Evolutionary conservation across 2,113 vertebrate genomes (phyloP), one percentile per base, ranked within the genome.

Genomic region (Indicator maculatus): DNA sequence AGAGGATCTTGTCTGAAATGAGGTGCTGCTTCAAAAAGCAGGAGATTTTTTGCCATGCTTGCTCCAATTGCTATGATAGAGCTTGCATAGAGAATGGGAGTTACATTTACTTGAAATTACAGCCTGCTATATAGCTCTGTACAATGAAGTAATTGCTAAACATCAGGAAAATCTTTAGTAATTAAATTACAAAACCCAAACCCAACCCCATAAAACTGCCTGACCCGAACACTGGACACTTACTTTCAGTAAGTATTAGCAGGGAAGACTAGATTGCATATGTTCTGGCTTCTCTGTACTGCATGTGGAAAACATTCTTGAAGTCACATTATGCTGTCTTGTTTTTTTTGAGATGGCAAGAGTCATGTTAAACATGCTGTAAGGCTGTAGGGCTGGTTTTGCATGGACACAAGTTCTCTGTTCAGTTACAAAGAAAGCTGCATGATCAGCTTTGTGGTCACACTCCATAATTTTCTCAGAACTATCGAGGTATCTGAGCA

Each of bases 201-300:
- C 9, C 0, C 1, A 36, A 26, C 10, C 18, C 21, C 18, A 4
- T 0, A 6, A 8, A 2, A n/a, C 18, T 1, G 2, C 31, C 12
- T 39, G 53, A 53, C 41, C 53, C 23, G 39, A 24, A 56, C 21
- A 28, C n/a, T 61, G 61, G 28, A 36, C 2, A 2, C 38, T 6
- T 36, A 55, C 56, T 56, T 71, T 38, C 15, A 67, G 0, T 39
- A 58, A 36, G 15, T n/a, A 58, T 69, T 88, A 83, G 23, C 66
- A 84, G 41, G 59, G 53, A 75, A 31, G 72, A 17, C 11, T 39
- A 2, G 16, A 44, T 75, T 75, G 18, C n/a, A 2, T 44, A 2
- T 78, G 38, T 85, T 84, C 50, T 93, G 66, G 61, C 58, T 89
- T 87, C 59, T 93, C 45, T 61, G 50, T 61, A 50, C 58, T 93